A percentile compares a stretch with the other conserved stretches of the same genome.
Evolutionary conservation across 2,113 vertebrate species (phyloP).

Genomic region (Eulemur macaco): DNA sequence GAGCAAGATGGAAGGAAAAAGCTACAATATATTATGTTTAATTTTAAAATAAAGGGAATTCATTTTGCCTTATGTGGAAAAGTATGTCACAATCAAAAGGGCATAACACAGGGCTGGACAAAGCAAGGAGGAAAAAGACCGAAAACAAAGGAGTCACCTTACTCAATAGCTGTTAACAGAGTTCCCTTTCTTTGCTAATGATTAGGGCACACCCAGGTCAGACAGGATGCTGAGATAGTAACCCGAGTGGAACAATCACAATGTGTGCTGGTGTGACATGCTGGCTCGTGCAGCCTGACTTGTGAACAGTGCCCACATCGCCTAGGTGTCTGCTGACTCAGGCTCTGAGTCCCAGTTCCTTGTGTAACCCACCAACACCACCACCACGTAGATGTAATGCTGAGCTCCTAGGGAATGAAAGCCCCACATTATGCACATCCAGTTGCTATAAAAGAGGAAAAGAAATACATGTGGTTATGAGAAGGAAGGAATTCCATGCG

Average conservation of each 20-base stretch:
- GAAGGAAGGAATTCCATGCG: neutral
- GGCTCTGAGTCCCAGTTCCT: neutral
- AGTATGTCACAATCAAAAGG: neutral
- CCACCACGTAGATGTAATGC: neutral
- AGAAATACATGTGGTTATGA: neutral
- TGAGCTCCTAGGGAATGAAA: neutral
- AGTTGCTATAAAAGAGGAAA: neutral
- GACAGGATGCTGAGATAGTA: neutral
- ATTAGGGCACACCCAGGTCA: fast-evolving
- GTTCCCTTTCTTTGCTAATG: neutral
- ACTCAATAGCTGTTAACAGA: neutral
- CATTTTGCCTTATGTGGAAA: neutral
- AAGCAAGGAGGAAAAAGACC: neutral
- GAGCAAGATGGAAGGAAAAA: neutral
- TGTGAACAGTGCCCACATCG: fast-evolving
- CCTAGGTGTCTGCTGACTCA: too few relatives aligned
- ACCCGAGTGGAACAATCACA: fast-evolving
- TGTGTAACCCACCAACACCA: too few relatives aligned
- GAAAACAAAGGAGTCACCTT: neutral
- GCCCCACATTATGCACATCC: neutral
- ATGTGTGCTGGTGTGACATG: fast-evolving
- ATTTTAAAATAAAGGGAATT: neutral
- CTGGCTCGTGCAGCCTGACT: fast-evolving
- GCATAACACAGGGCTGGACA: neutral
- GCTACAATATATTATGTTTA: neutral